Evolutionary conservation across 2,888 invertebrate genomes (phyloP).

Genomic region (Operophtera brumata): DNA sequence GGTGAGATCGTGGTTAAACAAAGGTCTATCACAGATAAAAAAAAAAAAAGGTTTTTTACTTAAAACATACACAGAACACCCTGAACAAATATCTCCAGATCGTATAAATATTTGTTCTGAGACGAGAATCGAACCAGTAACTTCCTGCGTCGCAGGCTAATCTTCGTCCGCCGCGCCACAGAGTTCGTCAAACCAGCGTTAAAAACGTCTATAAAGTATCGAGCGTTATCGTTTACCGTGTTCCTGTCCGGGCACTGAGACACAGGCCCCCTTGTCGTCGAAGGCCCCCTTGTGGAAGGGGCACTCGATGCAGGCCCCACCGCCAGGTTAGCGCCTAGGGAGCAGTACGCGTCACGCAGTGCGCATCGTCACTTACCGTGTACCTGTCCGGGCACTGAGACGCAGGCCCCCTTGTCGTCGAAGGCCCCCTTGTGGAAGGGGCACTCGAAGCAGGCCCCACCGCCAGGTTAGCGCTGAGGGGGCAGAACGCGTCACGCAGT

Average conservation of each 20-base stretch:
- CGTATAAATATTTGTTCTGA: too few relatives aligned
- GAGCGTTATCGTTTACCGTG: slow-evolving; percentile 54
- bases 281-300: slow-evolving; percentile 96
- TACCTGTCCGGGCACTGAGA: slow-evolving; percentile 83
- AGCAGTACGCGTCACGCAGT: slow-evolving; percentile 94
- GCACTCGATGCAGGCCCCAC: slow-evolving; percentile 91
- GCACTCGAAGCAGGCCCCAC: slow-evolving; percentile 91
- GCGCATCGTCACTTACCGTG: slow-evolving; percentile 86
- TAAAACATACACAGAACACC: too few relatives aligned
- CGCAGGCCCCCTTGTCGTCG: slow-evolving; percentile 86
- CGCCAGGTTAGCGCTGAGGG: slow-evolving; percentile 92
- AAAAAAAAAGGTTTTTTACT: too few relatives aligned
- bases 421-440: slow-evolving; percentile 96
- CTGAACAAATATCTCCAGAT: too few relatives aligned
- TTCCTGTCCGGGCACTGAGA: slow-evolving; percentile 83
- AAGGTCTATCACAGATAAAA: too few relatives aligned
- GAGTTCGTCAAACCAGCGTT: too few relatives aligned
- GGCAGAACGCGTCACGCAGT: too few relatives aligned
- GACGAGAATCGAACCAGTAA: too few relatives aligned
- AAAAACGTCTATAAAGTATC: too few relatives aligned
- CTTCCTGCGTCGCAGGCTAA: too few relatives aligned
- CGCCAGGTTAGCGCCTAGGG: slow-evolving; percentile 94
- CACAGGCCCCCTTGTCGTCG: slow-evolving; percentile 86
- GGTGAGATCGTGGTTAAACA: too few relatives aligned
- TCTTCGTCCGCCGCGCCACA: too few relatives aligned